Evolutionary conservation across 2,113 vertebrate species (phyloP).

Genomic region (Hiodon tergisus): DNA sequence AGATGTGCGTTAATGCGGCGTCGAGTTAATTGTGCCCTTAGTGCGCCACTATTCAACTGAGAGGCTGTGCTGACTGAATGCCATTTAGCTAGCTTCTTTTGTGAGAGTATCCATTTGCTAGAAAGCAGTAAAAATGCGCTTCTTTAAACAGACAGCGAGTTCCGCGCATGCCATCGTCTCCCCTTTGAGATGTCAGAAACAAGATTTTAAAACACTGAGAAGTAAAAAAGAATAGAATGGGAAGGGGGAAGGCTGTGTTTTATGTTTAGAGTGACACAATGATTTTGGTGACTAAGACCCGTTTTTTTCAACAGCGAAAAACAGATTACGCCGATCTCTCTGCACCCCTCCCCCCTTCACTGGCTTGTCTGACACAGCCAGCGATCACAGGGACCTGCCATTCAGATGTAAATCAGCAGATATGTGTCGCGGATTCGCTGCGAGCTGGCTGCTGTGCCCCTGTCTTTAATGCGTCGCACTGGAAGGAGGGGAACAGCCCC

Average conservation of each 20-base stretch:
- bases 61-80: conserved; percentile 57
- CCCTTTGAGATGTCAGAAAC: conserved; percentile 68
- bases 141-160: conserved; percentile 29
- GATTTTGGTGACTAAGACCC: conserved; percentile 68
- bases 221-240: conserved; percentile 29
- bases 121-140: conserved; percentile 11
- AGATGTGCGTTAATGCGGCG: conserved; percentile 51
- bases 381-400: conserved; percentile 60
- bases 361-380: conserved; percentile 65
- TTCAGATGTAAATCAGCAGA: conserved; percentile 70
- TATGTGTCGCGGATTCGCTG: conserved; percentile 31
- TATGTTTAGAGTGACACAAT: conserved; percentile 69
- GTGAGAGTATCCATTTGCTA: conserved; percentile 36
- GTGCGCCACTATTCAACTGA: conserved; percentile 56
- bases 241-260: conserved; percentile 48
- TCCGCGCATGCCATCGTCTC: conserved; percentile 58
- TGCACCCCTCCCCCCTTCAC: conserved; percentile 47
- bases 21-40: conserved; percentile 62
- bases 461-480: conserved; percentile 25
- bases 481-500: conserved; percentile 35
- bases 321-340: conserved; percentile 50
- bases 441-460: conserved; percentile 39
- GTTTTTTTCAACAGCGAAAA: conserved; percentile 59
- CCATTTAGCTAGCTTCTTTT: conserved; percentile 49
- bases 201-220: conserved; percentile 51